Evolutionary conservation across 2,113 vertebrate genomes (phyloP).

Genomic region (Antechinus flavipes): DNA sequence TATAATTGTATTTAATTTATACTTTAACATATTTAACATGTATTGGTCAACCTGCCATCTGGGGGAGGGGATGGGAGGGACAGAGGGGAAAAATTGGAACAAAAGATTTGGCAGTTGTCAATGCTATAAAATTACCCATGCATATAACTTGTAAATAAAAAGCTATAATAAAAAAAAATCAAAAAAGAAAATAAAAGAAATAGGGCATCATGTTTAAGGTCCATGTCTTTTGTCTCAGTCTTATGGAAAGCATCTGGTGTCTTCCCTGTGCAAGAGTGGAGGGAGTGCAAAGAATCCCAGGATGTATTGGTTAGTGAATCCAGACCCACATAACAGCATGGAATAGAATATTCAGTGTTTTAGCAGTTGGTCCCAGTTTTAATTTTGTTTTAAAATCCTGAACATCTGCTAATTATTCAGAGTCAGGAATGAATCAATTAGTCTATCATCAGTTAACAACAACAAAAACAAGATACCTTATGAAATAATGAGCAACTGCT

Average conservation of each 20-base stretch:
- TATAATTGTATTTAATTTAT: too few relatives aligned
- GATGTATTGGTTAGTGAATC: neutral
- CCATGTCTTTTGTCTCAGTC: neutral
- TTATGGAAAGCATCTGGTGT: neutral
- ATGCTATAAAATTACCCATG: too few relatives aligned
- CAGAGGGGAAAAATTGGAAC: too few relatives aligned
- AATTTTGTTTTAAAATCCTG: neutral
- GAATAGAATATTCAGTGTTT: neutral
- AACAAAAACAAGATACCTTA: neutral
- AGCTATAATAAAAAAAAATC: too few relatives aligned
- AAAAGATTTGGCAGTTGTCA: too few relatives aligned
- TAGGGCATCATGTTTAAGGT: neutral
- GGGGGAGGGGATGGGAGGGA: too few relatives aligned
- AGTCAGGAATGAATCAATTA: neutral
- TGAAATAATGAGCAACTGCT: neutral
- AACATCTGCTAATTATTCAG: neutral
- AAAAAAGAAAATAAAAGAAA: neutral
- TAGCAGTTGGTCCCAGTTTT: neutral
- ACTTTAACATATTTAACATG: too few relatives aligned
- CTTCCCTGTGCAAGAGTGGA: neutral
- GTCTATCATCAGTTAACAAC: neutral
- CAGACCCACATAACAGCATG: neutral
- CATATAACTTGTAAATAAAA: too few relatives aligned
- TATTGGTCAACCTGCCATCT: too few relatives aligned
- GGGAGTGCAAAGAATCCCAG: neutral